phyloP scores from a whole-genome alignment of 2,113 vertebrate genomes.

The Corvus hawaiiensis region DNA sequence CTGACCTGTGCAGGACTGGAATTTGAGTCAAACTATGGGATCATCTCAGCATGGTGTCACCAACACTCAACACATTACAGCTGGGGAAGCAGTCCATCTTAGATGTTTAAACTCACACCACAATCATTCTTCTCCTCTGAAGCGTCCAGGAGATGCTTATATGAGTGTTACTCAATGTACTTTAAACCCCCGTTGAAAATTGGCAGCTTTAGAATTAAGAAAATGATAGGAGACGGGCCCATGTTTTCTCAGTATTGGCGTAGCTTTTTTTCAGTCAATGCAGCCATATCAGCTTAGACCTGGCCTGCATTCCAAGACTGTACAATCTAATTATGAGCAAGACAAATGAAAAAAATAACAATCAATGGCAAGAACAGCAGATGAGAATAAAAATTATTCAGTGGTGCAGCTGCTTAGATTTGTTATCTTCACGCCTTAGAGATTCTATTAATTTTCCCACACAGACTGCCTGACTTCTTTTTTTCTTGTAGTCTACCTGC shows the following conservation, averaged over 20 bases:
- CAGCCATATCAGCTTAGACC: neutral
- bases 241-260: neutral
- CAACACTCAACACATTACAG: neutral
- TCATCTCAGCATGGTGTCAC: neutral
- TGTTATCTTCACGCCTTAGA: neutral
- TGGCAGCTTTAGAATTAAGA: neutral
- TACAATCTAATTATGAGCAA: neutral
- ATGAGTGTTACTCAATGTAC: neutral
- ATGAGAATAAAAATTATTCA: conserved; percentile 10
- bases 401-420: neutral
- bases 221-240: neutral
- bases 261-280: neutral
- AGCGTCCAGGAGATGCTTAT: neutral
- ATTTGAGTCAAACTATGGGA: neutral
- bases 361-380: neutral
- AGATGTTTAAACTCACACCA: neutral
- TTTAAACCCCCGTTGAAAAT: neutral
- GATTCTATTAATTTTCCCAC: neutral
- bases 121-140: neutral
- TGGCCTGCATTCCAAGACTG: neutral
- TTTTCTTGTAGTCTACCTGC: neutral
- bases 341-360: neutral
- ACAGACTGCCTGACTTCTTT: neutral
- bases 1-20: neutral
- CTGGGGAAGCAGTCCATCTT: neutral